These are phyloP conservation scores for Ophioninae sp. DNA, from an alignment of 2,888 invertebrate species.

Conservation along the genomic window DNA sequence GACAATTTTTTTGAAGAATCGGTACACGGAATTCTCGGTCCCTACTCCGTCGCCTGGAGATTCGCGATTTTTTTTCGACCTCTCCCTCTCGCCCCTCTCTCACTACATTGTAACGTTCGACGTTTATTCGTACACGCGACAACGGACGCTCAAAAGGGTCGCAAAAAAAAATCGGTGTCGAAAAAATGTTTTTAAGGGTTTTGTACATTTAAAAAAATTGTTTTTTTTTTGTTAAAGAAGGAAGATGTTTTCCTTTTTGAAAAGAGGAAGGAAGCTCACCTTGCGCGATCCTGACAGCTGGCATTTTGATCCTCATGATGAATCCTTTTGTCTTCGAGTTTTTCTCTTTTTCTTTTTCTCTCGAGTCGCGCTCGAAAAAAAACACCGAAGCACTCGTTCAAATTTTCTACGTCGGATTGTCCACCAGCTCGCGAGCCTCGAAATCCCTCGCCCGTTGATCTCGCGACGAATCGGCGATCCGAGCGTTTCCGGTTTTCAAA, in stretches of 20 bases:
- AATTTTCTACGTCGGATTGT: background rate
- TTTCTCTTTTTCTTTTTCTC: conserved; percentile 32
- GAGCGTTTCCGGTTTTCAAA: background rate
- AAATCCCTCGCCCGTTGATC: background rate
- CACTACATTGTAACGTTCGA: conserved; percentile 40
- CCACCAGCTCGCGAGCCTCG: too few species aligned
- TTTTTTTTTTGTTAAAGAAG: too few species aligned
- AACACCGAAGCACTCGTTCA: conserved; percentile 29
- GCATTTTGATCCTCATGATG: conserved; percentile 99
- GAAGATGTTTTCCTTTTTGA: too few species aligned
- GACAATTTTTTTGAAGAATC: conserved; percentile 2
- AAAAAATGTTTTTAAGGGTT: conserved; percentile 8
- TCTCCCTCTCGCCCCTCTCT: background rate
- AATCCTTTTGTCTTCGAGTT: conserved; percentile 60
- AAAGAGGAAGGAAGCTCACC: conserved; percentile 84
- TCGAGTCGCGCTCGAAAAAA: conserved; percentile 38
- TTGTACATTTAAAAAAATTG: background rate
- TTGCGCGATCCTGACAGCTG: conserved; percentile 98
- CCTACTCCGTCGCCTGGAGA: background rate
- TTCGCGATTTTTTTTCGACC: background rate
- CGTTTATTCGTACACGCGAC: conserved; percentile 7
- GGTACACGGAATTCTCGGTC: background rate
- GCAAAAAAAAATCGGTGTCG: background rate
- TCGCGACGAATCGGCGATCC: conserved; percentile 2
- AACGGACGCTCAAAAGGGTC: background rate